Conservation (phyloP, 2,113 vertebrate species). For the Albula goreensis region DNA sequence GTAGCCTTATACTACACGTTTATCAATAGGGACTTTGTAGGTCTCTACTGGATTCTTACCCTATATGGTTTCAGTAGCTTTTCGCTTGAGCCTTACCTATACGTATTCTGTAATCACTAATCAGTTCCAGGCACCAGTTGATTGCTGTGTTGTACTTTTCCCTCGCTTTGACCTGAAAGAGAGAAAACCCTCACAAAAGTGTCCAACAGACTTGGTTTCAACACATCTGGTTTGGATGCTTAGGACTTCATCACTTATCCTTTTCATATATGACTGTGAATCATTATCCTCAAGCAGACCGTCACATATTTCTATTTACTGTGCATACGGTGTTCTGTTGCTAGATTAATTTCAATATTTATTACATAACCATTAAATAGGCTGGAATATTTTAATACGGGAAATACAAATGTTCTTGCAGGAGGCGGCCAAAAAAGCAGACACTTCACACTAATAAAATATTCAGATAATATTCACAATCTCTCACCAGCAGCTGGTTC, state of each 20-base stretch:
- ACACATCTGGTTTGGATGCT: not conserved
- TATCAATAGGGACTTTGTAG: too few relatives aligned
- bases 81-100: constrained; percentile 65
- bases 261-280: too few relatives aligned
- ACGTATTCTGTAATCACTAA: constrained; percentile 82
- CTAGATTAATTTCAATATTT: not conserved
- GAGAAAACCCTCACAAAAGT: not conserved
- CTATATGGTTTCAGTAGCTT: too few relatives aligned
- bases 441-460: not conserved
- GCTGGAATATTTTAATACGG: not conserved
- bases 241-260: too few relatives aligned
- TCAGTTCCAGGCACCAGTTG: constrained; percentile 78
- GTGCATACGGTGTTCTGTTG: too few relatives aligned
- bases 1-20: too few relatives aligned
- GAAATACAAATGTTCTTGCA: not conserved
- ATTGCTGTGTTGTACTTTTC: constrained; percentile 72
- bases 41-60: too few relatives aligned
- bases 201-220: not conserved
- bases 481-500: constrained; percentile 76
- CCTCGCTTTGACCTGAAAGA: constrained; percentile 74
- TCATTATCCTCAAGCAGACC: too few relatives aligned
- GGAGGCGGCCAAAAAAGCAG: not conserved
- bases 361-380: not conserved
- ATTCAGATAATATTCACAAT: not conserved
- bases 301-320: too few relatives aligned